Conservation (phyloP, 64 coral and sea anemone genomes). For the Montipora capricornis region DNA sequence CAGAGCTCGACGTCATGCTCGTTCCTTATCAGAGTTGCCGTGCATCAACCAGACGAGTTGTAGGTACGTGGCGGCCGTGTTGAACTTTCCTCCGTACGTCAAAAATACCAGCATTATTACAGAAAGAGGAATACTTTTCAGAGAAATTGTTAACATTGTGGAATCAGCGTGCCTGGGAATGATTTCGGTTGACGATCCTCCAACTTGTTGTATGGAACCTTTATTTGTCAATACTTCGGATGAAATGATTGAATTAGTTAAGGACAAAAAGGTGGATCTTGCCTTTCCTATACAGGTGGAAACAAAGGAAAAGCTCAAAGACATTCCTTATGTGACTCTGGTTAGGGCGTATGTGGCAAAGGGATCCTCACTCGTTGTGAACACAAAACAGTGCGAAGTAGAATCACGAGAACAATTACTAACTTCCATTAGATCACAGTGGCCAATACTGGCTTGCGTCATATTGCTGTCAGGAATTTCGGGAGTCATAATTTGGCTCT, state of each 20-base stretch:
- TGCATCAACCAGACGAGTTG: background rate
- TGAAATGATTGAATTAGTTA: background rate
- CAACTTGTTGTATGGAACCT: background rate
- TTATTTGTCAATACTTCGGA: background rate
- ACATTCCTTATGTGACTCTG: background rate
- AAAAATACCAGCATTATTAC: background rate
- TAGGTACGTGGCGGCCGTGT: background rate
- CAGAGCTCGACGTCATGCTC: background rate
- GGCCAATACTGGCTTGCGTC: constrained; percentile 16
- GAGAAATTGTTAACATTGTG: background rate
- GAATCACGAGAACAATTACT: constrained; percentile 17
- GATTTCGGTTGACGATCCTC: background rate
- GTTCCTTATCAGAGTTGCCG: background rate
- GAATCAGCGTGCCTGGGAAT: background rate
- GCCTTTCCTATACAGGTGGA: constrained; percentile 10
- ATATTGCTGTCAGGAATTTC: constrained; percentile 53
- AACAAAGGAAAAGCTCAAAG: background rate
- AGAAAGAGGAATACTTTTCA: background rate
- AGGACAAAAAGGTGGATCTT: constrained; percentile 28
- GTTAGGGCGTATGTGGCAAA: constrained; percentile 11
- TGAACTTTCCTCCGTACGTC: constrained; percentile 25
- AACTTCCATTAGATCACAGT: constrained; percentile 42
- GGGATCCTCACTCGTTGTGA: constrained; percentile 11
- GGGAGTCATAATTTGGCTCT: constrained; percentile 65
- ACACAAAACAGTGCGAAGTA: constrained; percentile 4